A percentile compares a stretch with the other conserved stretches of the same genome.
Conservation (phyloP, 2,797 vertebrate genomes). For the Enteromius argenteus region DNA sequence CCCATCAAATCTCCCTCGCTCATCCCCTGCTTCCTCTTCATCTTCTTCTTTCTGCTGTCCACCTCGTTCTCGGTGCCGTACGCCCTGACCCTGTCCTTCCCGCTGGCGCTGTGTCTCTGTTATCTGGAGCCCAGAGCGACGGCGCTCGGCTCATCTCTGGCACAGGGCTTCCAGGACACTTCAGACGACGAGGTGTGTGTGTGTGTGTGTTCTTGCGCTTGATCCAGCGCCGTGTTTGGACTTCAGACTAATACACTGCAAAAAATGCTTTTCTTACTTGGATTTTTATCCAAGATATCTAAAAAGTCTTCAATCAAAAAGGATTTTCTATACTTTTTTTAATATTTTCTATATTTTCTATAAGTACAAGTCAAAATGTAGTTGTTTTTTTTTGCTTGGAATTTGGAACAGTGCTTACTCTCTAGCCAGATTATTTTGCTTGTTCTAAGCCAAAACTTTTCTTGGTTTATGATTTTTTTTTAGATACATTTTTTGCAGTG, state of each 20-base stretch:
- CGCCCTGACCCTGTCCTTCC: constrained; percentile 98
- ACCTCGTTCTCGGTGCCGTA: constrained; percentile 98
- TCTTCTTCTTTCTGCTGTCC: constrained; percentile 98
- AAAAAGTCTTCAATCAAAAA: too few relatives aligned
- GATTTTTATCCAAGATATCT: too few relatives aligned
- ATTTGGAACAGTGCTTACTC: too few relatives aligned
- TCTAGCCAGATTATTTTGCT: too few relatives aligned
- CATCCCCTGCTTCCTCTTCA: constrained; percentile 98
- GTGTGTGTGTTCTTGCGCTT: constrained; percentile 83
- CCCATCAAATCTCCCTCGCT: constrained; percentile 95
- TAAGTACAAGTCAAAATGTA: too few relatives aligned
- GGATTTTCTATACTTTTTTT: too few relatives aligned
- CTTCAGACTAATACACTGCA: not conserved
- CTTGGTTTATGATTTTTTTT: too few relatives aligned
- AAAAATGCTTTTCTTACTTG: too few relatives aligned
- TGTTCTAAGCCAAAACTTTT: too few relatives aligned
- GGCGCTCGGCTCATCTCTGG: constrained; percentile 95
- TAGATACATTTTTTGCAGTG: too few relatives aligned
- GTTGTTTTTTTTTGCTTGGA: too few relatives aligned
- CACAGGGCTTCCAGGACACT: constrained; percentile 98
- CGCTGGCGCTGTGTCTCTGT: constrained; percentile 99
- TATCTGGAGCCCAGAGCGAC: constrained; percentile 99
- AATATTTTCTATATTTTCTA: too few relatives aligned
- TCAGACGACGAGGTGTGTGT: constrained; percentile 97
- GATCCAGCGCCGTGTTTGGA: not conserved